These are phyloP conservation scores for Acrocephalus scirpaceus DNA, from an alignment of 2,797 vertebrate species.

Conservation along the genomic window DNA sequence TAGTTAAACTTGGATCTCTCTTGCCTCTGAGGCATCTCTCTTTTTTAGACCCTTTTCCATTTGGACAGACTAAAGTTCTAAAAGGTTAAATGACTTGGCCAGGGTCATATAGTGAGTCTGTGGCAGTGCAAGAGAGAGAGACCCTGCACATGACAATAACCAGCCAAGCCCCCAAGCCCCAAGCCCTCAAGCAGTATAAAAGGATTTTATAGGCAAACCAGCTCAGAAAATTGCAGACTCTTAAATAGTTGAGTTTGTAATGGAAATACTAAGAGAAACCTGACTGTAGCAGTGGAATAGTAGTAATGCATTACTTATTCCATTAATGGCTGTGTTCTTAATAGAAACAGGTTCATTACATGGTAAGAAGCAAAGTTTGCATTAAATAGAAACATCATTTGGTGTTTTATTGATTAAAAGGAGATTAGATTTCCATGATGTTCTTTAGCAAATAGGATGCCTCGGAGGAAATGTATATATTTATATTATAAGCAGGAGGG, in stretches of 20 bases:
- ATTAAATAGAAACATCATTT: slow-evolving; percentile 77
- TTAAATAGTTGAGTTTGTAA: slow-evolving; percentile 41
- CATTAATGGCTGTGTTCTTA: slow-evolving; percentile 68
- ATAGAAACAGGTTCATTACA: slow-evolving; percentile 76
- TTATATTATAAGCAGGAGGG: slow-evolving; percentile 71
- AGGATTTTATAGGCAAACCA: slow-evolving; percentile 38
- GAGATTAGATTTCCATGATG: slow-evolving; percentile 76
- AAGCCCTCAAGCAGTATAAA: neutral
- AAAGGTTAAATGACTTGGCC: slow-evolving; percentile 29
- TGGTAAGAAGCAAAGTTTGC: slow-evolving; percentile 73
- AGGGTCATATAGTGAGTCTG: neutral
- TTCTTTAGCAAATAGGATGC: slow-evolving; percentile 74
- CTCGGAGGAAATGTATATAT: slow-evolving; percentile 74
- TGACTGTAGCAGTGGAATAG: slow-evolving; percentile 39
- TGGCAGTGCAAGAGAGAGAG: neutral
- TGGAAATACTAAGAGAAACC: slow-evolving; percentile 53
- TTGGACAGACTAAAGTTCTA: neutral
- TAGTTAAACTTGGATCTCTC: slow-evolving; percentile 31
- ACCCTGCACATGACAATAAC: neutral
- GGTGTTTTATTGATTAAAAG: slow-evolving; percentile 77
- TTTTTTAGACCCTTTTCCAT: slow-evolving; percentile 15
- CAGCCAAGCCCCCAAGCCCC: neutral
- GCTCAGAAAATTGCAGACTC: slow-evolving; percentile 22
- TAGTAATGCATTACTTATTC: slow-evolving; percentile 69
- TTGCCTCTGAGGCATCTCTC: neutral